Percentiles rank a stretch among this genome's conserved stretches.
These are phyloP conservation scores for Ptychodera flava DNA, from an alignment of 35 echinoderm and acorn worm genomes.

Conservation along the genomic window DNA sequence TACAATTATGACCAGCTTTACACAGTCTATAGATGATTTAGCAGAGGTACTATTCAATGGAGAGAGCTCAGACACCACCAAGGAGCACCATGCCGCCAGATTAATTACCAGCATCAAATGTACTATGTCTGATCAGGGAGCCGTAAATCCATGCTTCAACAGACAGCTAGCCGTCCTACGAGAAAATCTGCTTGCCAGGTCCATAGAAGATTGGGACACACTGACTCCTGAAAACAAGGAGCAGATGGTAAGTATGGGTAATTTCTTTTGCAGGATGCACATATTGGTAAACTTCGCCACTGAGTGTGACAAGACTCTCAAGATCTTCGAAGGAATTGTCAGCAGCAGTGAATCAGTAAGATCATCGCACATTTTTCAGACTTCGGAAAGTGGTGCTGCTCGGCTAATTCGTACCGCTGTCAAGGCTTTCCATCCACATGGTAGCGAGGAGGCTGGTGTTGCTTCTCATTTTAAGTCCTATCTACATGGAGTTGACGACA, in stretches of 20 bases:
- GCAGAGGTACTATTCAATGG: too few species aligned
- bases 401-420: constrained; percentile 27
- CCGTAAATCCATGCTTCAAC: too few species aligned
- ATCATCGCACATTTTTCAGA: too few species aligned
- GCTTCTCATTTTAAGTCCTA: constrained; percentile 10
- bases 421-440: constrained; percentile 51
- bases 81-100: constrained; percentile 8
- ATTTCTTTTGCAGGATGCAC: constrained; percentile 29
- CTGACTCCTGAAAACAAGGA: not conserved
- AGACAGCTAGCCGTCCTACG: too few species aligned
- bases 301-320: constrained; percentile 43
- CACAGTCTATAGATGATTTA: too few species aligned
- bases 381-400: constrained; percentile 41
- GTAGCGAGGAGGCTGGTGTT: constrained; percentile 45
- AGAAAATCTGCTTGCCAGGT: constrained; percentile 10
- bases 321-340: constrained; percentile 42
- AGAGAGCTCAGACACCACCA: not conserved
- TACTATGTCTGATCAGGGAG: too few species aligned
- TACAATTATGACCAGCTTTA: constrained; percentile 2
- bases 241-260: too few species aligned
- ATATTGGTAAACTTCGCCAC: constrained; percentile 38
- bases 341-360: too few species aligned
- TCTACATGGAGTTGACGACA: not conserved
- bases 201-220: constrained; percentile 11
- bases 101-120: constrained; percentile 11